Evolutionary conservation across 2,888 invertebrate genomes (phyloP).

Genomic region (Chloromyia formosa): DNA sequence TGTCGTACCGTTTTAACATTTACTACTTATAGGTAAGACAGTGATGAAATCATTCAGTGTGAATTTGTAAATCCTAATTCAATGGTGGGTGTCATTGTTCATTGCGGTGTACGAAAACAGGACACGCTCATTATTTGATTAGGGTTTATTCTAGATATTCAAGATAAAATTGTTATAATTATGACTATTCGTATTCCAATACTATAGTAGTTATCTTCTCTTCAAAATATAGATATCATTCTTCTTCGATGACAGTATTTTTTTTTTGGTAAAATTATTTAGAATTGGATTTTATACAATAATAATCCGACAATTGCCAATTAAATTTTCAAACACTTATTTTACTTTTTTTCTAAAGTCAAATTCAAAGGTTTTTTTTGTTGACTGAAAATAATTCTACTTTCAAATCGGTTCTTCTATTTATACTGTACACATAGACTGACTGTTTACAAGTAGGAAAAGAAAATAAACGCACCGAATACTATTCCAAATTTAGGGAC

Average conservation of each 20-base stretch:
- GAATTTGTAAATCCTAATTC: not conserved
- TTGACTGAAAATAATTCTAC: not conserved
- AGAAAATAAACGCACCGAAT: constrained; percentile 33
- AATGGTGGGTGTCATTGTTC: too few relatives aligned
- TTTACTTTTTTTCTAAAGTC: too few relatives aligned
- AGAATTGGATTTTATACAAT: too few relatives aligned
- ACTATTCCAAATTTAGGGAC: constrained; percentile 43
- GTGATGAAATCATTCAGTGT: too few relatives aligned
- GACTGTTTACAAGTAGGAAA: constrained; percentile 32
- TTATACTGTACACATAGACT: constrained; percentile 21
- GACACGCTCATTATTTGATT: not conserved
- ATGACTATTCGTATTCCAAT: constrained; percentile 3
- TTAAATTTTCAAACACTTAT: too few relatives aligned
- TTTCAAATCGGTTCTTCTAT: not conserved
- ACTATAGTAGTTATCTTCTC: constrained; percentile 29
- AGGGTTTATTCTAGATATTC: not conserved
- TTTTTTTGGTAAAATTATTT: too few relatives aligned
- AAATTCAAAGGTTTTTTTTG: not conserved
- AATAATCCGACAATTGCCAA: too few relatives aligned
- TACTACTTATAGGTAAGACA: constrained; percentile 13
- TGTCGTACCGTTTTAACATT: constrained; percentile 43
- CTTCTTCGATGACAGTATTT: too few relatives aligned
- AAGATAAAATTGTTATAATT: constrained; percentile 14
- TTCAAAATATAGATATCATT: not conserved
- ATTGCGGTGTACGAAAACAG: not conserved